Percentiles rank a stretch among this genome's conserved stretches.
Evolutionary conservation across 2,888 invertebrate genomes (phyloP).

Genomic region (Troglohyphantes excavatus): DNA sequence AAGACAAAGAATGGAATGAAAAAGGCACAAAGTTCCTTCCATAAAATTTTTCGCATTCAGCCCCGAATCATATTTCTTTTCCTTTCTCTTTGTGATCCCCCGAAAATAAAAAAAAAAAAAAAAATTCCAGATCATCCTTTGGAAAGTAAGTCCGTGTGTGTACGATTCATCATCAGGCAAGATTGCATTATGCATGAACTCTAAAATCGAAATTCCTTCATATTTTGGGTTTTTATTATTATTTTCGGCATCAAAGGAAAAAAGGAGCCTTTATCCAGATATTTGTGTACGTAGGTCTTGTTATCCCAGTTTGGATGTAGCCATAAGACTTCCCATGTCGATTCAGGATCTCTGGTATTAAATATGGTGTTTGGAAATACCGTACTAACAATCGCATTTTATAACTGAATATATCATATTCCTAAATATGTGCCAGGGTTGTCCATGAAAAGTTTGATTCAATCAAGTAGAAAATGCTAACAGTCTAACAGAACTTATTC

Average conservation of each 20-base stretch:
- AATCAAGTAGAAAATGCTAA: too few relatives aligned
- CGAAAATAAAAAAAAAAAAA: not conserved
- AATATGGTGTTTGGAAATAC: too few relatives aligned
- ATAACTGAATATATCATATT: too few relatives aligned
- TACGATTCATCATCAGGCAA: conserved; percentile 16
- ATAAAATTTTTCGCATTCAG: conserved; percentile 1
- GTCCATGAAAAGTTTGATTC: too few relatives aligned
- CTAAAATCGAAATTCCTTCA: not conserved
- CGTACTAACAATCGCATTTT: too few relatives aligned
- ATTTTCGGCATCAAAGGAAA: not conserved
- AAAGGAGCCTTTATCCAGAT: not conserved
- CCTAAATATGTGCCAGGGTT: too few relatives aligned
- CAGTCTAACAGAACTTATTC: too few relatives aligned
- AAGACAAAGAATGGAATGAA: not conserved
- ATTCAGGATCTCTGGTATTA: too few relatives aligned
- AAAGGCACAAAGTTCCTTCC: conserved; percentile 1
- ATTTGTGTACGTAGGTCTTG: not conserved
- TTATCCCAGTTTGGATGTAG: too few relatives aligned
- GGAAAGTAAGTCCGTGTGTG: conserved; percentile 3
- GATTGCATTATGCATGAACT: conserved; percentile 42
- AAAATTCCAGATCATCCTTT: conserved; percentile 1
- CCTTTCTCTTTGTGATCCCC: not conserved
- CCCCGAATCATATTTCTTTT: conserved; percentile 1
- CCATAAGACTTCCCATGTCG: too few relatives aligned
- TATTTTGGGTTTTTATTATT: not conserved